Conservation (phyloP, 2,888 invertebrate species). For the Phengaris alcon region DNA sequence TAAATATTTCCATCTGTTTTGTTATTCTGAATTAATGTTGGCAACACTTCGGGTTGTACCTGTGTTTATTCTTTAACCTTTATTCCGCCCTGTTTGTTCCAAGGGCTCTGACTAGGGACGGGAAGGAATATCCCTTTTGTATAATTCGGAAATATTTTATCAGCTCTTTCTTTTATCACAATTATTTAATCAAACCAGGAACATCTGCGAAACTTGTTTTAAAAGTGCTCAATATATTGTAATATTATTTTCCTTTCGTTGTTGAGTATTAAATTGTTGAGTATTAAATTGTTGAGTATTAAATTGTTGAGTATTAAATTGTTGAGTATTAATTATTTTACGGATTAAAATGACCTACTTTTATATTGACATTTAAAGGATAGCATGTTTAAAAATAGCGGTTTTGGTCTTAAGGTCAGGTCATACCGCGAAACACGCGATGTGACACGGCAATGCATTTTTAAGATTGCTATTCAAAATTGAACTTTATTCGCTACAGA, state of each 20-base stretch:
- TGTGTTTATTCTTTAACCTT: conserved; percentile 27
- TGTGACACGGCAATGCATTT: too few species aligned
- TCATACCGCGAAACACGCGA: too few species aligned
- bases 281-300: too few species aligned
- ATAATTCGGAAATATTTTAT: conserved; percentile 21
- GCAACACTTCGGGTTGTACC: background rate
- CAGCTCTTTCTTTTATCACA: conserved; percentile 12
- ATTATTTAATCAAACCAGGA: background rate
- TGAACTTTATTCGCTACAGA: too few species aligned
- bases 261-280: too few species aligned
- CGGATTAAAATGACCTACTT: too few species aligned
- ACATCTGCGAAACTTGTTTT: background rate
- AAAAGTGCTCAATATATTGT: background rate
- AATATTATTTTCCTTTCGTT: background rate
- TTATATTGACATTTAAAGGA: too few species aligned
- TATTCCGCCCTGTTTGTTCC: conserved; percentile 16
- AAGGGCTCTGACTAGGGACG: conserved; percentile 16
- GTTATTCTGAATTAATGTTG: background rate
- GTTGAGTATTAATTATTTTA: too few species aligned
- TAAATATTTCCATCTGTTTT: background rate
- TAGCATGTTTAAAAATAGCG: too few species aligned
- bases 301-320: too few species aligned
- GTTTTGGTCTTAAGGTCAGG: too few species aligned
- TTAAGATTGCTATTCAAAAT: too few species aligned
- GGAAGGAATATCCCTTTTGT: conserved; percentile 15